Evolutionary conservation across 2,888 invertebrate species (phyloP).

Genomic region (Microplitis deprimator): DNA sequence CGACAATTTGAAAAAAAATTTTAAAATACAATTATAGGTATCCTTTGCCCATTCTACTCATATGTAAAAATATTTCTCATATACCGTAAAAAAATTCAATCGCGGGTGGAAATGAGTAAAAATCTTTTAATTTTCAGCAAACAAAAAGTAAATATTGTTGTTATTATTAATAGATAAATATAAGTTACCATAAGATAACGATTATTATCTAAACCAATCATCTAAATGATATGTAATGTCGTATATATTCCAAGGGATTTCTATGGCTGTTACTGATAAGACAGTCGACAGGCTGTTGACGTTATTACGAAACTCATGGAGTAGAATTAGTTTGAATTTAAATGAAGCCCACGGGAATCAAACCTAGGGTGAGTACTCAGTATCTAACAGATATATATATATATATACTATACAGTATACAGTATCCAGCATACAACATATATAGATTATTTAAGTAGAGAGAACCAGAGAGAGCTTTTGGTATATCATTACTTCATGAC

Average conservation of each 20-base stretch:
- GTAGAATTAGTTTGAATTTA: conserved; percentile 9
- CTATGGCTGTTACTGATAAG: conserved; percentile 61
- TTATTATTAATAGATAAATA: too few species aligned
- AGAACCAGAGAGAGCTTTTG: background rate
- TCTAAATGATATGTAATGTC: conserved; percentile 64
- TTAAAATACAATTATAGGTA: too few species aligned
- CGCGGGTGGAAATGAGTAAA: too few species aligned
- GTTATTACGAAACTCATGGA: conserved; percentile 53
- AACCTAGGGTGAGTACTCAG: background rate
- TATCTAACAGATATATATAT: background rate
- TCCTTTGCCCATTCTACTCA: too few species aligned
- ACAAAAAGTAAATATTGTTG: too few species aligned
- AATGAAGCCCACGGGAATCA: conserved; percentile 15
- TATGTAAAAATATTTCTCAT: too few species aligned
- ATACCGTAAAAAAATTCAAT: too few species aligned
- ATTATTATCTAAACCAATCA: conserved; percentile 62
- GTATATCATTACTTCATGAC: background rate
- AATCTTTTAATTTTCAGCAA: too few species aligned
- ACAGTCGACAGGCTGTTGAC: conserved; percentile 58
- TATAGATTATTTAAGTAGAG: background rate
- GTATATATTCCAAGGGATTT: conserved; percentile 62
- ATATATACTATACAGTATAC: background rate
- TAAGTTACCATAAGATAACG: conserved; percentile 21
- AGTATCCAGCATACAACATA: background rate
- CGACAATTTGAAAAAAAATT: too few species aligned